Evolutionary conservation across 2,888 invertebrate species (phyloP).

Genomic region (Dryocosmus kuriphilus): DNA sequence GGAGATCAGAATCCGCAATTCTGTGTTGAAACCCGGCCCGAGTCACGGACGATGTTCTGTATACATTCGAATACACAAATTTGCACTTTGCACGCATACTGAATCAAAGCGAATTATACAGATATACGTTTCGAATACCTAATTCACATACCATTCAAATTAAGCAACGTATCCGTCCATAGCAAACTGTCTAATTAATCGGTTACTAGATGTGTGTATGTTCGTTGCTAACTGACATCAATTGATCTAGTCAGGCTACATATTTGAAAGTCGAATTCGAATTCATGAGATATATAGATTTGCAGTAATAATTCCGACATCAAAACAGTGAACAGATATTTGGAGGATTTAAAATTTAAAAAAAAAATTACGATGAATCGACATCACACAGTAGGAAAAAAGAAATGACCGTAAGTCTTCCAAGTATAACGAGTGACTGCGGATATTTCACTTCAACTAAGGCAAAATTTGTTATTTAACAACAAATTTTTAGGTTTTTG

Average conservation of each 20-base stretch:
- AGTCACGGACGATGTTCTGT: constrained; percentile 6
- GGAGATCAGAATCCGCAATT: constrained; percentile 37
- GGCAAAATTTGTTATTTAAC: too few species aligned
- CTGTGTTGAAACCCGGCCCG: constrained; percentile 16
- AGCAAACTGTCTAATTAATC: constrained; percentile 56
- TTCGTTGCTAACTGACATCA: neutral
- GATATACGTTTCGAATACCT: constrained; percentile 49
- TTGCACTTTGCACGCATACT: constrained; percentile 19
- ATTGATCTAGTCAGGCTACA: neutral
- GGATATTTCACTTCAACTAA: too few species aligned
- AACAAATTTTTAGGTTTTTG: too few species aligned
- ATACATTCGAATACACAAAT: constrained; percentile 15
- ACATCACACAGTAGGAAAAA: too few species aligned
- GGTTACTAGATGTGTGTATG: constrained; percentile 12
- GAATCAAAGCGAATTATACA: neutral
- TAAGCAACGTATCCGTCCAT: constrained; percentile 52
- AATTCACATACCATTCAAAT: constrained; percentile 57
- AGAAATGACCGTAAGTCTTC: too few species aligned
- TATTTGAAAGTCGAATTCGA: neutral
- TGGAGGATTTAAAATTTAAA: too few species aligned
- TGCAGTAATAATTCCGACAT: neutral
- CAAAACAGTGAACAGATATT: too few species aligned
- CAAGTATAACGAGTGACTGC: too few species aligned
- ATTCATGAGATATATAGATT: neutral
- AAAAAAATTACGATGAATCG: too few species aligned